A percentile compares a stretch with the other conserved stretches of the same genome.
Conservation (phyloP, 2,888 invertebrate genomes). For the Drosophila putrida region DNA sequence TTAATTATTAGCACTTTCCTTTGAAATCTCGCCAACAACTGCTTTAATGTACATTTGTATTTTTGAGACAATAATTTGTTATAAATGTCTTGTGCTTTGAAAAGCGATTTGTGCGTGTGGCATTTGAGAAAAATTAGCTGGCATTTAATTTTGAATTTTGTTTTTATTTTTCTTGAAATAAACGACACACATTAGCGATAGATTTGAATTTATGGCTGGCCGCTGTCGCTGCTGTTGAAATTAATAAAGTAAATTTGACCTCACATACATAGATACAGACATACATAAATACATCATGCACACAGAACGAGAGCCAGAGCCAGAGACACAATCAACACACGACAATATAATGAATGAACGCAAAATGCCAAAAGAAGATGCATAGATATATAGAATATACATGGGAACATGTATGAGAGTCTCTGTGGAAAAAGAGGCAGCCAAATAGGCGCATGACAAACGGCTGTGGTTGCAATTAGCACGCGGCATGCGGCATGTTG, state of each 20-base stretch:
- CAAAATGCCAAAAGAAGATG: slow-evolving; percentile 50
- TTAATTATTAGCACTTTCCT: slow-evolving; percentile 24
- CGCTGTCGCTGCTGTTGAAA: slow-evolving; percentile 64
- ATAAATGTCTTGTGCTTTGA: slow-evolving; percentile 36
- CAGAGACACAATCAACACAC: slow-evolving; percentile 49
- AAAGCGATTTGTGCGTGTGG: slow-evolving; percentile 59
- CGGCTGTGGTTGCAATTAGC: slow-evolving; percentile 74
- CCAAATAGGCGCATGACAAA: slow-evolving; percentile 74
- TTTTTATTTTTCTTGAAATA: slow-evolving; percentile 35
- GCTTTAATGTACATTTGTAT: not conserved
- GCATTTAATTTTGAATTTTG: slow-evolving; percentile 57
- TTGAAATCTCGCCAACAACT: slow-evolving; percentile 2
- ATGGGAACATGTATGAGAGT: slow-evolving; percentile 2
- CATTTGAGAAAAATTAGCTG: slow-evolving; percentile 51
- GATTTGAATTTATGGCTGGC: slow-evolving; percentile 72
- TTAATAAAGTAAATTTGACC: slow-evolving; percentile 83
- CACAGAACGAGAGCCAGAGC: not conserved
- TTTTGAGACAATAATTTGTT: slow-evolving; percentile 44
- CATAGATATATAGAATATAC: slow-evolving; percentile 24
- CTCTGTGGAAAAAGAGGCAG: slow-evolving; percentile 26
- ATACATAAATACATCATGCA: not conserved
- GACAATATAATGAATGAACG: slow-evolving; percentile 78
- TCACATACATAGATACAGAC: slow-evolving; percentile 58
- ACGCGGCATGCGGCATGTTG: slow-evolving; percentile 37
- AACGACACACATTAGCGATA: slow-evolving; percentile 62